phyloP scores from a whole-genome alignment of 2,888 invertebrate species.

The Augiades crinisus region DNA sequence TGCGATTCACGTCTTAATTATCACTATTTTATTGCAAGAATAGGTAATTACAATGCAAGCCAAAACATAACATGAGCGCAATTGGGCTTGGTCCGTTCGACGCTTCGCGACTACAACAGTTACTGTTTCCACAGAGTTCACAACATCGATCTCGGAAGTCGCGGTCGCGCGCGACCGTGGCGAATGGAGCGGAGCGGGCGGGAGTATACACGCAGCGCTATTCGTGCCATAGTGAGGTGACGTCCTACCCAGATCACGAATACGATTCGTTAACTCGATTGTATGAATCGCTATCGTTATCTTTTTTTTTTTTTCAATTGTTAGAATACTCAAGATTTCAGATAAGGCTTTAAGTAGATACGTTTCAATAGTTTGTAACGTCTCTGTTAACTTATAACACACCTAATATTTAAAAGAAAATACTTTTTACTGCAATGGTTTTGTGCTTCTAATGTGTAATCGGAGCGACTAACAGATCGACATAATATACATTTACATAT shows the following conservation, averaged over 20 bases:
- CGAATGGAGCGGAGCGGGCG: slow-evolving; percentile 41
- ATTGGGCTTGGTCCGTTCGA: slow-evolving; percentile 57
- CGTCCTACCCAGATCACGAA: slow-evolving; percentile 33
- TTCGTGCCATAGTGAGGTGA: slow-evolving; percentile 37
- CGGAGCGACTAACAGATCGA: no score
- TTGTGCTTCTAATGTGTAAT: no score
- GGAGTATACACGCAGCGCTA: slow-evolving; percentile 27
- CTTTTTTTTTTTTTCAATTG: not conserved
- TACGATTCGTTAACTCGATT: slow-evolving; percentile 29
- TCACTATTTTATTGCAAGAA: slow-evolving; percentile 38
- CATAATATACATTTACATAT: no score
- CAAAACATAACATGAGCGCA: slow-evolving; percentile 61
- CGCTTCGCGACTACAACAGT: slow-evolving; percentile 42
- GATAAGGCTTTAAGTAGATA: no score
- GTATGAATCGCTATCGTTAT: slow-evolving; percentile 12
- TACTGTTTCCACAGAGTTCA: slow-evolving; percentile 31
- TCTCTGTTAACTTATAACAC: no score
- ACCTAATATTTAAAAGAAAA: no score
- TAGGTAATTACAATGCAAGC: slow-evolving; percentile 38
- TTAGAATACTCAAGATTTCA: not conserved
- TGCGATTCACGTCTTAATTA: slow-evolving; percentile 31
- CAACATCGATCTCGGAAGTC: slow-evolving; percentile 60
- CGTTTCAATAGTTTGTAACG: no score
- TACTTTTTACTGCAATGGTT: no score
- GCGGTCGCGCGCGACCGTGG: slow-evolving; percentile 43